Conservation (phyloP, 1,140 invertebrate genomes). For the Cotesia vestalis region DNA sequence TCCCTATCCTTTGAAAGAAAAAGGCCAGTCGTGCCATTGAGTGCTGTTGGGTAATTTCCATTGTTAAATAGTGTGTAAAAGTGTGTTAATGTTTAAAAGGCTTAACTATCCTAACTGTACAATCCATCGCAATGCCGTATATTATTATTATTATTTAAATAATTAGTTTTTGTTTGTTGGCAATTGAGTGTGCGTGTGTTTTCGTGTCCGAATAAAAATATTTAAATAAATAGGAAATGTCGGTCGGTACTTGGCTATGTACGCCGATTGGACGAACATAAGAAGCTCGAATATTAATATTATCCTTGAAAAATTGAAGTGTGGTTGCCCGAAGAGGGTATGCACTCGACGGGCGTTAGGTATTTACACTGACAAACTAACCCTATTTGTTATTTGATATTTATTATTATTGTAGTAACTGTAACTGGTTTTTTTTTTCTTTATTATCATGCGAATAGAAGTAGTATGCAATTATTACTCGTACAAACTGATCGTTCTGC, state of each 20-base stretch:
- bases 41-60: constrained; percentile 39
- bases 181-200: constrained; percentile 39
- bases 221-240: constrained; percentile 15
- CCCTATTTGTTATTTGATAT: constrained; percentile 59
- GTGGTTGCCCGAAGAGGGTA: constrained; percentile 64
- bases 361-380: constrained; percentile 68
- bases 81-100: constrained; percentile 46
- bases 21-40: constrained; percentile 48
- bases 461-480: constrained; percentile 44
- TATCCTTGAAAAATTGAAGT: constrained; percentile 56
- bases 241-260: constrained; percentile 25
- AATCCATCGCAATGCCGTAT: constrained; percentile 58
- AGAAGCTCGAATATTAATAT: constrained; percentile 51
- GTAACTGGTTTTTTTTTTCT: too few species aligned
- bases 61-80: constrained; percentile 45
- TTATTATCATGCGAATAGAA: neutral
- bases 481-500: constrained; percentile 63
- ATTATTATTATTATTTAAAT: constrained; percentile 36
- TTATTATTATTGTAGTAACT: constrained; percentile 7
- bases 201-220: constrained; percentile 25
- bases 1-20: constrained; percentile 48
- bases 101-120: constrained; percentile 58
- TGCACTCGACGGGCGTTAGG: constrained; percentile 65
- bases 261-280: constrained; percentile 59
- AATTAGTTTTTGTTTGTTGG: constrained; percentile 46